These are phyloP conservation scores for Caenorhabditis drosophilae DNA, from an alignment of 2,888 invertebrate genomes.

Conservation along the genomic window DNA sequence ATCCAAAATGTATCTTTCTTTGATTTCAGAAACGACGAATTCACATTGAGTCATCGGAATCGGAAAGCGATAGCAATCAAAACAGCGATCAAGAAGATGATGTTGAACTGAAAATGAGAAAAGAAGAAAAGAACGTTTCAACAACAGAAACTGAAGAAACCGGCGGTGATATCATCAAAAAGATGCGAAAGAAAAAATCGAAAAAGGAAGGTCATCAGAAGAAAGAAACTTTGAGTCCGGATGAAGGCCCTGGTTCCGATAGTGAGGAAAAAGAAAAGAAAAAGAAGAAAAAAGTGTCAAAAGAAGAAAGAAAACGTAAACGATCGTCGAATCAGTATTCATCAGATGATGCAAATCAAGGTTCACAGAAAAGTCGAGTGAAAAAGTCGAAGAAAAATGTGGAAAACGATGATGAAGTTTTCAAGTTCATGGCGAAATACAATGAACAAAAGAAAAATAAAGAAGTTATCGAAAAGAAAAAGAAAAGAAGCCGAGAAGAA, in stretches of 20 bases:
- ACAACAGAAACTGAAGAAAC: no score
- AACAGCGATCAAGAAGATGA: constrained; percentile 11
- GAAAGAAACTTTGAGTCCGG: background rate
- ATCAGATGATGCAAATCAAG: no score
- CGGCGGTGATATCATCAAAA: no score
- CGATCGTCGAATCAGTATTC: no score
- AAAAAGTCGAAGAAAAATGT: no score
- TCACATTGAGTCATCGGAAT: constrained; percentile 17
- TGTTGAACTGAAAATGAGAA: constrained; percentile 1
- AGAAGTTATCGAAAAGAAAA: constrained; percentile 6
- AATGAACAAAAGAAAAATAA: background rate
- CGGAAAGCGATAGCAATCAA: background rate
- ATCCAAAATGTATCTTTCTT: background rate
- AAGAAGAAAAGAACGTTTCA: background rate
- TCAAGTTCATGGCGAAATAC: no score
- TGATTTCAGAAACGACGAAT: constrained; percentile 35
- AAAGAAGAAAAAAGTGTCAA: no score
- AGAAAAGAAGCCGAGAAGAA: constrained; percentile 13
- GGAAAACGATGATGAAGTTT: no score
- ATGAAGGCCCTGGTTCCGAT: background rate
- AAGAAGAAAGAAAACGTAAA: no score
- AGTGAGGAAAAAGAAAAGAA: background rate
- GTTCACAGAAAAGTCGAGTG: no score
- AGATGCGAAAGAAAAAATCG: constrained; percentile 1
- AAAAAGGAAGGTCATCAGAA: background rate